Percentiles rank a stretch among this genome's conserved stretches.
phyloP scores from a whole-genome alignment of 2,888 invertebrate genomes.

The Neria commutata region DNA sequence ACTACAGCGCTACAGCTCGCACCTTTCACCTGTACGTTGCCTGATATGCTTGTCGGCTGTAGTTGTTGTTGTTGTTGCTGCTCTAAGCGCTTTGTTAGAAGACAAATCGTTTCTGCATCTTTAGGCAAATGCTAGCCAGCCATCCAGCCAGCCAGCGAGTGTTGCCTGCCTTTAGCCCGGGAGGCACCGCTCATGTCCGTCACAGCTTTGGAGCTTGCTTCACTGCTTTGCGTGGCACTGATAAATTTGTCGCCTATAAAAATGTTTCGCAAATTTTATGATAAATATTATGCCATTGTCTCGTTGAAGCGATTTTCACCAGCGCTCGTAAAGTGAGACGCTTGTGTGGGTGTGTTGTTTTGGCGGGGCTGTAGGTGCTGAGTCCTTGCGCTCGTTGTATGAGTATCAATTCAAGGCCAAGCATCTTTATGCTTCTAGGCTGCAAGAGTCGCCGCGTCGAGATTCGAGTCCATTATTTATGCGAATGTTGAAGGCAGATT shows the following conservation, averaged over 20 bases:
- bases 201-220: not conserved
- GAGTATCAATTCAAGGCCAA: not conserved
- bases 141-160: too few relatives aligned
- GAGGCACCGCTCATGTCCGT: not conserved
- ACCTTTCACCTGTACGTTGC: not conserved
- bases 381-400: too few relatives aligned
- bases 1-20: too few relatives aligned
- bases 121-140: conserved; percentile 14
- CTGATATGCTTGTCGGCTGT: too few relatives aligned
- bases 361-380: too few relatives aligned
- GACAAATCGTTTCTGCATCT: conserved; percentile 45
- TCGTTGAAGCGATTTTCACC: conserved; percentile 5
- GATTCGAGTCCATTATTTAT: conserved; percentile 50
- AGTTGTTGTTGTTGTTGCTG: conserved; percentile 26
- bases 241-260: conserved; percentile 49
- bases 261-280: conserved; percentile 35
- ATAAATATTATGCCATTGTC: conserved; percentile 26
- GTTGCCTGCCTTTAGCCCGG: too few relatives aligned
- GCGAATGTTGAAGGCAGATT: conserved; percentile 55
- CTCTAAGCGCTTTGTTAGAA: conserved; percentile 46
- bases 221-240: conserved; percentile 46
- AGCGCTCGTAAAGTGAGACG: not conserved
- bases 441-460: not conserved
- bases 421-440: conserved; percentile 23
- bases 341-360: not conserved